These are phyloP conservation scores for Scaptomyza polygonia DNA, from an alignment of 2,888 invertebrate genomes.

Conservation along the genomic window DNA sequence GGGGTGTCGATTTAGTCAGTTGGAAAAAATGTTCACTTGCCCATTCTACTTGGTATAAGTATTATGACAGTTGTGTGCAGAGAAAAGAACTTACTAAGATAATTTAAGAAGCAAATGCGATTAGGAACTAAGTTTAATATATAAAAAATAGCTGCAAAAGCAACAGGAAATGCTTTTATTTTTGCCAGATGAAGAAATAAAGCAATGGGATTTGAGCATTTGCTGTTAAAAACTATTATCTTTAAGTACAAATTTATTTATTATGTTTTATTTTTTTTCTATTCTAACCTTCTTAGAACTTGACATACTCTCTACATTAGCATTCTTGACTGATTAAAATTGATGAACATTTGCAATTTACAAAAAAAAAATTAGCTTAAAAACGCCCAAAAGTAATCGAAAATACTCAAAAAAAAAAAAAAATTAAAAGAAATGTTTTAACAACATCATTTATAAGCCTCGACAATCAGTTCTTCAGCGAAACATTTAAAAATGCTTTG, in stretches of 20 bases:
- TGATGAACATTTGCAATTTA: constrained; percentile 54
- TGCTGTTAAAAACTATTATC: no score
- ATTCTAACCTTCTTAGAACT: not conserved
- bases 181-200: not conserved
- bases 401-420: constrained; percentile 25
- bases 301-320: constrained; percentile 37
- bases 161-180: not conserved
- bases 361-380: constrained; percentile 32
- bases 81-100: constrained; percentile 38
- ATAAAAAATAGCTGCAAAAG: not conserved
- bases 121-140: constrained; percentile 13
- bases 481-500: constrained; percentile 71
- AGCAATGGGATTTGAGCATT: no score
- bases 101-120: constrained; percentile 40
- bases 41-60: constrained; percentile 10
- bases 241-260: not conserved
- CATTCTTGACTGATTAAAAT: constrained; percentile 61
- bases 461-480: constrained; percentile 61
- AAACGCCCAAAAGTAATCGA: constrained; percentile 48
- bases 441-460: constrained; percentile 75
- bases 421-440: constrained; percentile 18
- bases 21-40: constrained; percentile 52
- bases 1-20: constrained; percentile 56
- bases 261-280: no score
- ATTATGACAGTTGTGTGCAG: constrained; percentile 66